Evolutionary conservation across 2,888 invertebrate species (phyloP), one percentile per base, ranked within the genome.

Genomic region (Leucozona laternaria): DNA sequence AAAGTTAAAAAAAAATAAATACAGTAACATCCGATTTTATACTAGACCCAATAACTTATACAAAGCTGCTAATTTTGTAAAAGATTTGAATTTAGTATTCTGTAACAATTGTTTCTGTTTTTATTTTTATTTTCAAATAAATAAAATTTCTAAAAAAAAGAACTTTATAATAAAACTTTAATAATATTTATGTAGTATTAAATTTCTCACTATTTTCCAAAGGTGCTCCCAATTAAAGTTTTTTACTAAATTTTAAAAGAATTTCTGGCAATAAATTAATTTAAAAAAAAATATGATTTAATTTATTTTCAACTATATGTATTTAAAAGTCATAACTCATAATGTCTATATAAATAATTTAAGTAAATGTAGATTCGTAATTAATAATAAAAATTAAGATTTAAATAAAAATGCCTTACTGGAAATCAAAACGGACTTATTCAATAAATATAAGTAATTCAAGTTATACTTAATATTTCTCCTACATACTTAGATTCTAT

Each of bases 351-450:
- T 45, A 10, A 17, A 45, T 17, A 17, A 45, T 45, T 45, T 45
- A 45, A 45, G 2, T 28, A 31, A n/a, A 25, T 7, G 17, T 8
- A 43, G 10, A 25, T 25, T 43, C 13, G 4, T 43, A 43, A 22
- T 28, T 20, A 25, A 20, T 22, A 37, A 10, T 40, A 7, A 76
- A 60, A 71, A 17, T 66, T 53, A 73, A 71, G 50, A 53, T 72
- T 77, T 55, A 76, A 70, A 22, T 50, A 40, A 68, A 57, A 64
- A 37, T 81, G 85, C 85, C 85, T 85, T 85, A 85, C 77, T 81
- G 81, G 81, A 60, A 85, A 85, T 85, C 81, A 85, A 81, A 85
- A 85, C 81, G 77, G 85, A 85, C 85, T 85, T 68, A 73, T 77
- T 81, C 72, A 78, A 62, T 70, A 73, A 73, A 78, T 73, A 25